Conservation (phyloP, 1,140 invertebrate species). For the Orussus abietinus region DNA sequence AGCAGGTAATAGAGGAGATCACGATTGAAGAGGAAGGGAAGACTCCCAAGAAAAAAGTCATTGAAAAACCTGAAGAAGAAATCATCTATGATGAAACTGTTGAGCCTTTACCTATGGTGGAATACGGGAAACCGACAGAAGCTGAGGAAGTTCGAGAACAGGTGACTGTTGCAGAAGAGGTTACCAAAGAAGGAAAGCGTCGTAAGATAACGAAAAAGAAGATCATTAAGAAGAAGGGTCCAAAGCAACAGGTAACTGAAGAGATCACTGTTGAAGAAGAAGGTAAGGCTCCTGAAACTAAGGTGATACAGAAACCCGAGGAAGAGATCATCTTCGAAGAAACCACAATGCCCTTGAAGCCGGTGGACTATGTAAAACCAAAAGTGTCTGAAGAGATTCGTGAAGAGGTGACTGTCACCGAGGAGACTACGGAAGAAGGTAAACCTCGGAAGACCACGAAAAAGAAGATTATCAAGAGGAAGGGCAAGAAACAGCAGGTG, state of each 20-base stretch:
- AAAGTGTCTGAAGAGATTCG: background rate
- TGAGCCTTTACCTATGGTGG: background rate
- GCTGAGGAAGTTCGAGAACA: slow-evolving; percentile 23
- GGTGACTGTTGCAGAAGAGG: slow-evolving; percentile 24
- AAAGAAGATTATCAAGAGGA: slow-evolving; percentile 44
- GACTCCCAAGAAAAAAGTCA: slow-evolving; percentile 6
- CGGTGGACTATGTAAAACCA: slow-evolving; percentile 2
- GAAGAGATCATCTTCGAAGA: slow-evolving; percentile 19
- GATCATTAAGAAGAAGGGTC: slow-evolving; percentile 34
- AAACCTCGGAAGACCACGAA: no score
- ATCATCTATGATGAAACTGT: slow-evolving; percentile 11
- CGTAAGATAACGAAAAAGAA: slow-evolving; percentile 42
- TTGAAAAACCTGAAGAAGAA: slow-evolving; percentile 11
- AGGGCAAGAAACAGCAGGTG: slow-evolving; percentile 35
- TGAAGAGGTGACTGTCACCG: no score
- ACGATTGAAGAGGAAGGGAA: slow-evolving; percentile 14
- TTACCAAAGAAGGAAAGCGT: slow-evolving; percentile 41
- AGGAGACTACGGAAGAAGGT: no score
- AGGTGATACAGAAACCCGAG: slow-evolving; percentile 24
- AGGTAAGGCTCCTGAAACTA: slow-evolving; percentile 41
- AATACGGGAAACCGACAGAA: slow-evolving; percentile 9
- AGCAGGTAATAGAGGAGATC: slow-evolving; percentile 18
- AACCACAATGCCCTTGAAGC: slow-evolving; percentile 11
- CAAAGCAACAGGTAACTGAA: slow-evolving; percentile 33
- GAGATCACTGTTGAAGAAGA: slow-evolving; percentile 34